These are phyloP conservation scores for Barnardius zonarius DNA, from an alignment of 2,113 vertebrate species.

Conservation along the genomic window DNA sequence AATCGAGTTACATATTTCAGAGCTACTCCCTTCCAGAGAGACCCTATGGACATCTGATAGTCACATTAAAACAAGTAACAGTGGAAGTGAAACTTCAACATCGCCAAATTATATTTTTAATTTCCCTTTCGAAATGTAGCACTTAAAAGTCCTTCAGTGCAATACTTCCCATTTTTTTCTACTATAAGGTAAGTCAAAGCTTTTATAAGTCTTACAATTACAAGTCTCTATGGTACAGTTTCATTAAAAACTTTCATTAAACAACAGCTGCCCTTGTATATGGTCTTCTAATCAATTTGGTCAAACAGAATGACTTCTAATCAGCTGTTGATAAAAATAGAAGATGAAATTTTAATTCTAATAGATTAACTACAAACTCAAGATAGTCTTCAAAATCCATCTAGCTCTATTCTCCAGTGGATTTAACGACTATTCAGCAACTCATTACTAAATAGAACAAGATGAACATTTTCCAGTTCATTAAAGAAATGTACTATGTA, in stretches of 20 bases:
- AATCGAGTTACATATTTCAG: neutral
- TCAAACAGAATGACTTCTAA: conserved; percentile 92
- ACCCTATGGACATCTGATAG: neutral
- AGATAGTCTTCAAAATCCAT: conserved; percentile 84
- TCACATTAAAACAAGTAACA: conserved; percentile 6
- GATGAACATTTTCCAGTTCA: conserved; percentile 99
- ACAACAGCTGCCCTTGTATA: conserved; percentile 85
- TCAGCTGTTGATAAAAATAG: conserved; percentile 99
- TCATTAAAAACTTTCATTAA: conserved; percentile 87
- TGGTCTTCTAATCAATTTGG: conserved; percentile 85
- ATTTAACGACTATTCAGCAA: conserved; percentile 93
- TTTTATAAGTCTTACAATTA: conserved; percentile 81
- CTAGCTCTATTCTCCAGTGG: conserved; percentile 84
- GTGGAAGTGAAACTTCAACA: conserved; percentile 38
- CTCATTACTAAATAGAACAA: conserved; percentile 95
- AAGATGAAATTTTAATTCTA: conserved; percentile 95
- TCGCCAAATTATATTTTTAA: conserved; percentile 51
- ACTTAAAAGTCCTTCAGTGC: conserved; percentile 70
- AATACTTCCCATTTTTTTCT: conserved; percentile 45
- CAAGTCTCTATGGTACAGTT: conserved; percentile 80
- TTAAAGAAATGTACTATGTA: conserved; percentile 98
- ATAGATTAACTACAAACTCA: conserved; percentile 96
- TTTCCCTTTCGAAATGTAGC: conserved; percentile 58
- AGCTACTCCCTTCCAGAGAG: neutral
- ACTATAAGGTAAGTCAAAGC: conserved; percentile 77